A percentile compares a stretch with the other conserved stretches of the same genome.
Evolutionary conservation across 2,888 invertebrate genomes (phyloP).

Genomic region (Trileptium ribeirensis): DNA sequence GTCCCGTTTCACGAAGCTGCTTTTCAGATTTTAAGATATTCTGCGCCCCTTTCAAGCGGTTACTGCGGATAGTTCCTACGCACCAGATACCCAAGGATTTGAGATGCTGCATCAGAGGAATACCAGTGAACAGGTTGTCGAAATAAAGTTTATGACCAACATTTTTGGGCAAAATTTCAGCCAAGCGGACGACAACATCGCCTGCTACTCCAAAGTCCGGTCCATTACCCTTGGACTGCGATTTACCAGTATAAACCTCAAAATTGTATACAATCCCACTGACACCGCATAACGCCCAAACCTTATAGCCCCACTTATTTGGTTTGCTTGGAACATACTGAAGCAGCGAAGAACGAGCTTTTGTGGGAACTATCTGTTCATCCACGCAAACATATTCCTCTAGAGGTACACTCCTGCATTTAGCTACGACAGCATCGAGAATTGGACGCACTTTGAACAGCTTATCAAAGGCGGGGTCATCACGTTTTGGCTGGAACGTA

Average conservation of each 20-base stretch:
- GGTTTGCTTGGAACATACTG: conserved; percentile 16
- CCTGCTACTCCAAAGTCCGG: not conserved
- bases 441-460: conserved; percentile 32
- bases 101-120: not conserved
- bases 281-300: not conserved
- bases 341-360: conserved; percentile 23
- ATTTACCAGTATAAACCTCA: not conserved
- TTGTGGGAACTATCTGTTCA: conserved; percentile 35
- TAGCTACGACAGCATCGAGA: not conserved
- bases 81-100: not conserved
- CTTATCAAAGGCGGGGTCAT: conserved; percentile 9
- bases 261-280: conserved; percentile 16
- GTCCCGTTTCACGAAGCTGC: not conserved
- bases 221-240: not conserved
- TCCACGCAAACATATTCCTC: conserved; percentile 32
- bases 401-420: conserved; percentile 7
- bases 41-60: not conserved
- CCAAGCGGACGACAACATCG: not conserved
- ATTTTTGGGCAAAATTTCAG: not conserved
- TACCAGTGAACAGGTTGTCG: not conserved
- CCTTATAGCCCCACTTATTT: conserved; percentile 15
- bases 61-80: not conserved
- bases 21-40: not conserved
- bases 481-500: not conserved
- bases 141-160: not conserved